Conservation (phyloP, 2,797 vertebrate genomes). For the Crypturellus tataupa region DNA sequence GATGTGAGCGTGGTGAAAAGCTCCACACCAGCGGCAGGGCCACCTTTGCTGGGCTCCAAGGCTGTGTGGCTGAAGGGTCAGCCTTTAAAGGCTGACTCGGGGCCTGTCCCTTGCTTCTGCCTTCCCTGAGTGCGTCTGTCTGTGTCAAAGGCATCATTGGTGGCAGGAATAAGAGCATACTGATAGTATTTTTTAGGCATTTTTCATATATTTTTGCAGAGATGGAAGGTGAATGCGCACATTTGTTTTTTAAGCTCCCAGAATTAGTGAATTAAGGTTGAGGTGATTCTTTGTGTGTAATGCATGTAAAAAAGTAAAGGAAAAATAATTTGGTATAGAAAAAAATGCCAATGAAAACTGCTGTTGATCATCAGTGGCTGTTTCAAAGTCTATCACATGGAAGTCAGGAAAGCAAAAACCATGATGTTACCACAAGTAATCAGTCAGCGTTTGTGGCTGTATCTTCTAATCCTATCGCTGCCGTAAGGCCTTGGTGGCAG, state of each 20-base stretch:
- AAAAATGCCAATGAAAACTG: slow-evolving; percentile 28
- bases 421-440: neutral
- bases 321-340: slow-evolving; percentile 28
- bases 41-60: fast-evolving
- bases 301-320: slow-evolving; percentile 18
- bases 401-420: slow-evolving; percentile 28
- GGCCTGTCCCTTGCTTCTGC: neutral
- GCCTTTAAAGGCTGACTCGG: neutral
- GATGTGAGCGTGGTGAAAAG: fast-evolving
- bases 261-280: slow-evolving; percentile 3
- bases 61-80: fast-evolving
- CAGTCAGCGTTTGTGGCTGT: neutral
- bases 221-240: neutral
- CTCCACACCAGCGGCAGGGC: neutral
- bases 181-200: neutral
- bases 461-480: neutral
- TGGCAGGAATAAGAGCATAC: neutral
- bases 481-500: neutral
- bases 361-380: slow-evolving; percentile 33
- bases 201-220: neutral
- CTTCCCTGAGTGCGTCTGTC: neutral
- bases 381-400: slow-evolving; percentile 24
- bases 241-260: slow-evolving; percentile 9
- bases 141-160: neutral
- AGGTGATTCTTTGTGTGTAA: slow-evolving; percentile 1